Percentiles rank a stretch among this genome's conserved stretches.
Conservation (phyloP, 2,113 vertebrate species). For the Protomyctophum bolini region DNA sequence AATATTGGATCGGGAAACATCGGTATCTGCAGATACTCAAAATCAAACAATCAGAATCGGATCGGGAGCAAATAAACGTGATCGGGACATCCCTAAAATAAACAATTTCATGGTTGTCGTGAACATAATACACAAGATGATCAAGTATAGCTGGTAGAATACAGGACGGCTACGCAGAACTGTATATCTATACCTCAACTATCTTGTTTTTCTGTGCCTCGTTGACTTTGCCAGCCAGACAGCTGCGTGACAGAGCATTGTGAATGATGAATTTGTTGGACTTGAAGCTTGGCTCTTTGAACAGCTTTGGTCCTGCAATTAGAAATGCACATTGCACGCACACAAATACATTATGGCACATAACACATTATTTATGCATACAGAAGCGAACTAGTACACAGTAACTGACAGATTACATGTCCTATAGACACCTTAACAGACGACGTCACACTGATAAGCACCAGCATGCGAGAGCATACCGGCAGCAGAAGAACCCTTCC, state of each 20-base stretch:
- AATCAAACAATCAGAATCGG: too few relatives aligned
- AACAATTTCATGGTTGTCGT: background rate
- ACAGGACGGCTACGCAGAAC: background rate
- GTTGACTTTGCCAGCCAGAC: conserved; percentile 91
- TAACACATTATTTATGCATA: background rate
- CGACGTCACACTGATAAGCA: too few relatives aligned
- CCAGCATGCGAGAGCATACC: too few relatives aligned
- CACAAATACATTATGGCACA: background rate
- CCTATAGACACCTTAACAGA: too few relatives aligned
- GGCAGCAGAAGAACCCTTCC: too few relatives aligned
- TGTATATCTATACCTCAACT: conserved; percentile 80
- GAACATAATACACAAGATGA: background rate
- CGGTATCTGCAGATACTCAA: too few relatives aligned
- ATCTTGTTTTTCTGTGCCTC: conserved; percentile 90
- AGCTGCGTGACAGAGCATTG: conserved; percentile 90
- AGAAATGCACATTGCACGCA: background rate
- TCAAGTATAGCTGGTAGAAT: too few relatives aligned
- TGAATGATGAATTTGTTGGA: conserved; percentile 95
- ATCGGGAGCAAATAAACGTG: too few relatives aligned
- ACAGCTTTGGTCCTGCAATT: conserved; percentile 85
- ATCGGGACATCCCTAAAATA: too few relatives aligned
- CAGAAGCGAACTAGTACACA: background rate
- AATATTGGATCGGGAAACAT: too few relatives aligned
- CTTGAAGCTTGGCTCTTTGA: conserved; percentile 92
- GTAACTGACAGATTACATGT: background rate